Conservation (phyloP, 2,113 vertebrate genomes). For the Myiozetetes cayanensis region DNA sequence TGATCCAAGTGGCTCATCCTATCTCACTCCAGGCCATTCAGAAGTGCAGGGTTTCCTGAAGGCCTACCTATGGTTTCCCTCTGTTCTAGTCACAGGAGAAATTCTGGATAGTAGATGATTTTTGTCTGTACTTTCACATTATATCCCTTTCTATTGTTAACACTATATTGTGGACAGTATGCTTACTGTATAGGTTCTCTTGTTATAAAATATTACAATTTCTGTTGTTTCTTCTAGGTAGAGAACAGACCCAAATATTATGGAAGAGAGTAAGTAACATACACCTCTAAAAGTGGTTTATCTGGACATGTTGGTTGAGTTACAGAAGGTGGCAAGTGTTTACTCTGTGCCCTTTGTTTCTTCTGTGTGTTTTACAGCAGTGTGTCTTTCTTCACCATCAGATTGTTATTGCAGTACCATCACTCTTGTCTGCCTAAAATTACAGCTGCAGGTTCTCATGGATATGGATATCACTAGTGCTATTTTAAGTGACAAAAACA, state of each 20-base stretch:
- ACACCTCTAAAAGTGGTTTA: neutral
- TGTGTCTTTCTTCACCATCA: neutral
- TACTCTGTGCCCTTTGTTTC: neutral
- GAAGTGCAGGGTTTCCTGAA: neutral
- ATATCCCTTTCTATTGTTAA: neutral
- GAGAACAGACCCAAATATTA: constrained; percentile 98
- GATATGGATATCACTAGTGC: neutral
- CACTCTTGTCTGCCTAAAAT: neutral
- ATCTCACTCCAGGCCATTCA: neutral
- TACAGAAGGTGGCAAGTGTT: neutral
- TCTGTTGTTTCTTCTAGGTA: constrained; percentile 79
- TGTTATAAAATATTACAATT: neutral
- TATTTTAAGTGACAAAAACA: neutral
- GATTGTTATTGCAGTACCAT: neutral
- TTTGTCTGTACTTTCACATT: neutral
- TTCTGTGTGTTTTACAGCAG: neutral
- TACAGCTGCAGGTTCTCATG: neutral
- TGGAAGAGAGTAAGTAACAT: constrained; percentile 93
- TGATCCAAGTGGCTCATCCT: neutral
- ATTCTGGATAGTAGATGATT: neutral
- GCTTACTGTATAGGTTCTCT: neutral
- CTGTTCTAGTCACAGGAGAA: neutral
- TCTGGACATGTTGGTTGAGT: neutral
- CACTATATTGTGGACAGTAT: neutral
- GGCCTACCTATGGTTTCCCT: neutral